phyloP scores from a whole-genome alignment of 2,113 vertebrate species.

The Ginglymostoma cirratum region DNA sequence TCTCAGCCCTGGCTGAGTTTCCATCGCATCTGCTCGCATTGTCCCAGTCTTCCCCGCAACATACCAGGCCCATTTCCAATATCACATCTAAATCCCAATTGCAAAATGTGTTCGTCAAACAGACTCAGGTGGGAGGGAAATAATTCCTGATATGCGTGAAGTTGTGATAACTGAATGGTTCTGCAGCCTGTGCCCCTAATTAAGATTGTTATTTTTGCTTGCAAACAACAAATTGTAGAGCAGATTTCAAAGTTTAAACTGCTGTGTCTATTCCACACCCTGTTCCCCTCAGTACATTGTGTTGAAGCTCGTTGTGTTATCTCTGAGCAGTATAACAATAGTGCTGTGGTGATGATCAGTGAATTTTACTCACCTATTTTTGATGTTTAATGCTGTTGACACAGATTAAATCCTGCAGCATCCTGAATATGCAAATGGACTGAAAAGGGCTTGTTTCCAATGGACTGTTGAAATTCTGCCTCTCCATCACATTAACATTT shows the following conservation, averaged over 20 bases:
- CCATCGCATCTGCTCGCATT: no score
- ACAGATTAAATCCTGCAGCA: not conserved
- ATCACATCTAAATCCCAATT: not conserved
- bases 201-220: not conserved
- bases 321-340: not conserved
- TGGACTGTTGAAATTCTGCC: not conserved
- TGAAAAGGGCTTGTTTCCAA: not conserved
- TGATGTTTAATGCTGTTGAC: not conserved
- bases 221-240: not conserved
- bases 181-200: not conserved
- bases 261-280: not conserved
- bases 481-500: not conserved
- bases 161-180: not conserved
- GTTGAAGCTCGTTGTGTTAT: not conserved
- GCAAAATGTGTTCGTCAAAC: not conserved
- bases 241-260: not conserved
- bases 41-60: no score
- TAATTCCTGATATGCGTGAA: not conserved
- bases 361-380: not conserved
- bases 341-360: not conserved
- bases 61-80: not conserved
- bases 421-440: not conserved
- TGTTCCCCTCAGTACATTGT: not conserved
- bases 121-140: not conserved
- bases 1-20: no score